These are phyloP conservation scores for Erebia ligea DNA, from an alignment of 2,888 invertebrate species.

Conservation along the genomic window DNA sequence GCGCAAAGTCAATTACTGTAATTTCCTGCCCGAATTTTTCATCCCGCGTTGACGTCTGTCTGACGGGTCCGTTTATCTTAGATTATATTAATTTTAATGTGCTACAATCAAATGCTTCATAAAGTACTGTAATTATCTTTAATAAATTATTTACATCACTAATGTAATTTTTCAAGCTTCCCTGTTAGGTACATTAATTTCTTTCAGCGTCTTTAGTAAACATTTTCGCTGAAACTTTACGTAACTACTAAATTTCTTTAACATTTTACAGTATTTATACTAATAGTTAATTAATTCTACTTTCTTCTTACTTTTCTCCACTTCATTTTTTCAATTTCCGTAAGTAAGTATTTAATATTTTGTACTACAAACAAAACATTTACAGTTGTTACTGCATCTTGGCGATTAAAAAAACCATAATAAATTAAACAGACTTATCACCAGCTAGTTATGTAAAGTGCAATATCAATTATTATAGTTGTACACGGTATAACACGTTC, in stretches of 20 bases:
- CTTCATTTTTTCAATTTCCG: not conserved
- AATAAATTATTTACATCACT: not conserved
- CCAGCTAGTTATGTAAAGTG: conserved; percentile 41
- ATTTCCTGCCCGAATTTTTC: conserved; percentile 62
- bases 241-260: not conserved
- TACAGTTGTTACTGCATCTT: not conserved
- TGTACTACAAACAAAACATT: too few relatives aligned
- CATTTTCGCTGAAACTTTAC: not conserved
- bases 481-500: conserved; percentile 53
- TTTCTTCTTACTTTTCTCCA: not conserved
- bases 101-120: not conserved
- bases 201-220: not conserved
- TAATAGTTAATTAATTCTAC: not conserved
- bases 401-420: conserved; percentile 4
- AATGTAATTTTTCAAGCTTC: not conserved
- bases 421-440: conserved; percentile 35
- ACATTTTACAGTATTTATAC: too few relatives aligned
- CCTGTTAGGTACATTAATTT: conserved; percentile 1
- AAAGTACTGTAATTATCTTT: not conserved
- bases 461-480: conserved; percentile 52
- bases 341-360: not conserved
- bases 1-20: conserved; percentile 52
- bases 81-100: conserved; percentile 28
- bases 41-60: conserved; percentile 48
- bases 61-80: conserved; percentile 55